Base-by-base conservation (phyloP, 2,888 invertebrate genomes). In the Acrocyrtus sp. region DNA sequence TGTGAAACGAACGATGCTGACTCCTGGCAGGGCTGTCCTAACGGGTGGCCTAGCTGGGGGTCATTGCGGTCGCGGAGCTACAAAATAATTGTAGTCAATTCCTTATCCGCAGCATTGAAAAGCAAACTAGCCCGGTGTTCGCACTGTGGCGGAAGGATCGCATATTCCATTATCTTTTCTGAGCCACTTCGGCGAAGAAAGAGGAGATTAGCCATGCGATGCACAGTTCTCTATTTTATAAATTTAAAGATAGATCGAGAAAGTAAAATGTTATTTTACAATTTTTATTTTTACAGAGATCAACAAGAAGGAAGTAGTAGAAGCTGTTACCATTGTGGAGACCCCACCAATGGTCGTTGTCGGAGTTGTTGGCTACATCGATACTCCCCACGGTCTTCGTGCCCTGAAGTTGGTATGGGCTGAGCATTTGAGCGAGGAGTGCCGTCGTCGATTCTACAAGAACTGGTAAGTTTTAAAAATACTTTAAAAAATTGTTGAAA, bases 231-330 rank as follows among this genome's bases (percentile, higher is more conserved):
- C 21, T 57, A 62, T 51, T 26, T 15, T 22, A 47, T 41, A 60
- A 34, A 22, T 56, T 19, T 65, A 57, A 45, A n/a, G n/a, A n/a
- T 41, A 39, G 15, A 22, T 5, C 15, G 39, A 45, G 8, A 29
- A 3, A 15, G 19, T 8, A 29, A 19, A 48, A 22, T 27, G 21
- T 6, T 61, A 24, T 61, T 29, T 12, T 29, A 17, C 21, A 29
- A 8, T 47, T 54, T 47, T 27, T 26, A 2, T 29, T 48, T 82
- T 63, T 60, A 76, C 85, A 96, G 98, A 99, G 89, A 93, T 98
- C 77, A 98, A 99, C 89, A 99, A 99, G 87, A 99, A 99, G 87
- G 99, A 99, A 87, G 96, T 99, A 74, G 98, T 99, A 24, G 99
- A 99, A 85, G 96, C 97, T 51, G 99, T 99, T 1, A 99, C 99